Conservation (phyloP, 2,797 vertebrate species). For the Labeo calbasu region DNA sequence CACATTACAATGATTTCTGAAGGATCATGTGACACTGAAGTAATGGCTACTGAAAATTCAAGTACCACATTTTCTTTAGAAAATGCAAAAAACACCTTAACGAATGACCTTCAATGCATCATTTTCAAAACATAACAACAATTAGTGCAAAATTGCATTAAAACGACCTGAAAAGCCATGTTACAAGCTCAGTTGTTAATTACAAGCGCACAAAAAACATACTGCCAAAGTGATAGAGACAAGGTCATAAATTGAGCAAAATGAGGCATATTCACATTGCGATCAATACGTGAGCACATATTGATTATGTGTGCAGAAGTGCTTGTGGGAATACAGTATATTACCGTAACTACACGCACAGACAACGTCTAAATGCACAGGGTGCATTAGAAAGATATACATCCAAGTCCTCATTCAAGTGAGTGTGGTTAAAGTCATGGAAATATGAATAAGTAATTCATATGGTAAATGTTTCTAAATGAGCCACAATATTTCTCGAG, state of each 20-base stretch:
- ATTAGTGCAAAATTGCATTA: constrained; percentile 18
- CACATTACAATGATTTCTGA: background rate
- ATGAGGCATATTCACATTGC: constrained; percentile 46
- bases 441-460: constrained; percentile 42
- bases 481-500: constrained; percentile 49
- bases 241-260: constrained; percentile 40
- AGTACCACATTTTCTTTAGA: background rate
- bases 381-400: constrained; percentile 21
- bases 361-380: constrained; percentile 18
- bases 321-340: constrained; percentile 45
- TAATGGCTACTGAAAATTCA: background rate
- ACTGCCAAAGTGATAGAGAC: constrained; percentile 25
- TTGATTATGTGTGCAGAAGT: constrained; percentile 43
- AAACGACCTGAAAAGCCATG: constrained; percentile 13
- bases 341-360: constrained; percentile 54
- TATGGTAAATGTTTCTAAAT: constrained; percentile 54
- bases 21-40: background rate
- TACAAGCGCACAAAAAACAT: constrained; percentile 7
- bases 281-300: constrained; percentile 50
- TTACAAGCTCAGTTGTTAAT: constrained; percentile 39
- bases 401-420: background rate
- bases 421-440: constrained; percentile 23
- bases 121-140: background rate
- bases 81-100: background rate
- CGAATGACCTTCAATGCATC: background rate